Evolutionary conservation across 2,797 vertebrate genomes (phyloP).

Genomic region (Octomys mimax): DNA sequence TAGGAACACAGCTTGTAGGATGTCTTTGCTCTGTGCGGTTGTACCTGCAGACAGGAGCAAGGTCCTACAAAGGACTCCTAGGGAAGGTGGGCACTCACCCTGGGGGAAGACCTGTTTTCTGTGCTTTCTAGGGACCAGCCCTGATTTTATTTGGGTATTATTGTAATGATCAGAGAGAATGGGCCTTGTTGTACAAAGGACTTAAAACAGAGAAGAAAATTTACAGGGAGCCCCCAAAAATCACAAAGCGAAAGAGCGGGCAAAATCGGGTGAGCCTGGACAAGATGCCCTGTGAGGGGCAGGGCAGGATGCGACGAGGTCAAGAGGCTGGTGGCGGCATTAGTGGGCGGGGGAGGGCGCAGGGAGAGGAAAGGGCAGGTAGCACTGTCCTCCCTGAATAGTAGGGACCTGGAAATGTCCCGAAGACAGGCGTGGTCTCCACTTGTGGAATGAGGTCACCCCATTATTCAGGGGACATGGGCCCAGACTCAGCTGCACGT

Average conservation of each 20-base stretch:
- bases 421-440: background rate
- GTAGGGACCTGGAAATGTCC: background rate
- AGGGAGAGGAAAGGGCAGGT: background rate
- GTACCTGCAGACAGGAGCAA: background rate
- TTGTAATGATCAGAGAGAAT: background rate
- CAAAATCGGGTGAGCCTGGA: background rate
- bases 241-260: background rate
- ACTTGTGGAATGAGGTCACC: background rate
- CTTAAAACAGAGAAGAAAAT: background rate
- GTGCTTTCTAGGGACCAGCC: background rate
- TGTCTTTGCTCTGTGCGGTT: background rate
- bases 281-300: background rate
- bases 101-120: background rate
- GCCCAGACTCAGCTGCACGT: background rate
- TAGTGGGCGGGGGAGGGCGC: background rate
- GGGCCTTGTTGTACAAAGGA: background rate
- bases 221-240: background rate
- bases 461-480: background rate
- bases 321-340: background rate
- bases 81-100: background rate
- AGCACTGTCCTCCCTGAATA: too few relatives aligned
- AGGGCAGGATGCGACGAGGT: background rate
- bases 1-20: background rate
- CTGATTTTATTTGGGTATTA: background rate
- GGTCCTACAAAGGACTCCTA: background rate